Evolutionary conservation across 2,888 invertebrate species (phyloP), one percentile per base, ranked within the genome.

Genomic region (Mimachlamys varia): DNA sequence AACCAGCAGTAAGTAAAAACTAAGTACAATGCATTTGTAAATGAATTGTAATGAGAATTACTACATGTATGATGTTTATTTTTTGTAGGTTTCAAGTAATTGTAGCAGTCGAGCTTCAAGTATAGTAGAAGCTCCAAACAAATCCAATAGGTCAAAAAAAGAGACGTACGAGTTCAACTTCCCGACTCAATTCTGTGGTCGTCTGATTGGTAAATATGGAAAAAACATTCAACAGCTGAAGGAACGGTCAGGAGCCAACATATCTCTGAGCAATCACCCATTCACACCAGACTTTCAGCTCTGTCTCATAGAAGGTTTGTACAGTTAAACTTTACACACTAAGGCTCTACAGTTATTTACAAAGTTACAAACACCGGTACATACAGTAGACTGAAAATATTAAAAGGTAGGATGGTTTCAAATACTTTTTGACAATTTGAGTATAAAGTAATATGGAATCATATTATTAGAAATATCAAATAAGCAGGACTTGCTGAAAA

Each of bases 171-270:
- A 97, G 92, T 97, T 97, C 94, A 97, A 97, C 92, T 96, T 97
- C 91, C 97, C 97, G 4, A 95, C 96, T 88, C 95, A 97, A 91
- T 97, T 98, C 93, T 98, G 99, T 91, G 99, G 99, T 33, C 98
- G 98, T 91, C 97, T 99, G 94, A 99, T 99, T 96, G 99, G 99
- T 87, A 98, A 98, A 95, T 98, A 98, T 94, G 99, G 99, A 88
- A 97, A 97, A 87, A 98, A 98, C 97, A 98, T 99, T n/a, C 98
- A 98, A 93, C 97, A 97, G 95, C 98, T 97, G 87, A 98, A 98
- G 96, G 97, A 97, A 53, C 98, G 98, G 96, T 98, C 98, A 1
- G 98, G 98, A 94, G 98, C 98, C 37, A 98, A 97, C 95, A 98
- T 99, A 89, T 97, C 98, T 93, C 97, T 99, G n/a, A 98, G 98